A percentile compares a stretch with the other conserved stretches of the same genome.
Evolutionary conservation across 2,888 invertebrate species (phyloP).

Genomic region (Cheilosia grossa): DNA sequence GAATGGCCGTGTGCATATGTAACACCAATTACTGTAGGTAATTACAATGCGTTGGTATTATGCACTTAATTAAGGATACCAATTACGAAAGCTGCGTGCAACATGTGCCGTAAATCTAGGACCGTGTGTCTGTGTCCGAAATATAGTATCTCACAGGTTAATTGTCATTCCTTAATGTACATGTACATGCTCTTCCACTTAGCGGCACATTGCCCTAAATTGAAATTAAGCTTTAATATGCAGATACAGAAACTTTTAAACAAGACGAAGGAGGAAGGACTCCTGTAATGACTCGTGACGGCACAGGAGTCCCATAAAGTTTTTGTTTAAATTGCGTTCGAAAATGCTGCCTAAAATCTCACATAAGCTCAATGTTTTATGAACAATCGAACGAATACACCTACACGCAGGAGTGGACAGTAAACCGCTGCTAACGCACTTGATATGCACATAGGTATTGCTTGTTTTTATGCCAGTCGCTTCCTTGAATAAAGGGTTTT

Average conservation of each 20-base stretch:
- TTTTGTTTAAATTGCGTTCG: no score
- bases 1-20: neutral
- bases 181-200: no score
- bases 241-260: no score
- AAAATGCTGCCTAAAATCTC: neutral
- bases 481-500: constrained; percentile 45
- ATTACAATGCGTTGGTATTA: constrained; percentile 36
- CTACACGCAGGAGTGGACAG: neutral
- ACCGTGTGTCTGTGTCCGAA: neutral
- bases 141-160: neutral
- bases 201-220: no score
- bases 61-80: constrained; percentile 47
- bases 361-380: constrained; percentile 28
- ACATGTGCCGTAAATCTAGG: constrained; percentile 1
- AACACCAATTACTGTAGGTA: constrained; percentile 30
- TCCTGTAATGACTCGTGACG: no score
- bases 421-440: constrained; percentile 32
- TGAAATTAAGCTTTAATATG: no score
- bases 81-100: constrained; percentile 9
- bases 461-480: constrained; percentile 3
- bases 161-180: no score
- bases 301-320: no score
- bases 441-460: constrained; percentile 50
- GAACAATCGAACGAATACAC: constrained; percentile 40
- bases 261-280: no score